phyloP scores from a whole-genome alignment of 53 echinoderm and acorn worm genomes.

The Glandiceps talaboti region DNA sequence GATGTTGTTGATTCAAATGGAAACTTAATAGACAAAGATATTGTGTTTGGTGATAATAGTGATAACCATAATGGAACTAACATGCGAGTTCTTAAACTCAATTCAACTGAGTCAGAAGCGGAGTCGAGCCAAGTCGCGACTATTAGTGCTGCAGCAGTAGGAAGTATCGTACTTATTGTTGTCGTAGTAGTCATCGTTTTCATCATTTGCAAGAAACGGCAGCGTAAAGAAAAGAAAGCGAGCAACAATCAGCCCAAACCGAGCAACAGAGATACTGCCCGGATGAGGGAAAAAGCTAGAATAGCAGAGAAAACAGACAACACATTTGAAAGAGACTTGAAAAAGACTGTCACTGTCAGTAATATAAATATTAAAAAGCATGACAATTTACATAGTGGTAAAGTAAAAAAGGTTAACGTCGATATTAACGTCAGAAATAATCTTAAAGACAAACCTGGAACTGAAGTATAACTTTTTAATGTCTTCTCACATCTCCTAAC shows the following conservation, averaged over 20 bases:
- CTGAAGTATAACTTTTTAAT: conserved; percentile 43
- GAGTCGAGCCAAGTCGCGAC: neutral
- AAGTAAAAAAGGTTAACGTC: conserved; percentile 90
- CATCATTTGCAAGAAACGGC: conserved; percentile 23
- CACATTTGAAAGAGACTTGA: conserved; percentile 72
- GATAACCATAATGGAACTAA: conserved; percentile 81
- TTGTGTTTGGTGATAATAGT: conserved; percentile 6
- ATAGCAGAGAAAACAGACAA: conserved; percentile 12
- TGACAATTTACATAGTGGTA: conserved; percentile 48
- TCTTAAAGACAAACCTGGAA: conserved; percentile 45
- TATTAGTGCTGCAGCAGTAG: conserved; percentile 17
- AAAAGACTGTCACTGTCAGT: conserved; percentile 84
- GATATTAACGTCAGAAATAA: conserved; percentile 55
- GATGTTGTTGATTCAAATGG: conserved; percentile 16
- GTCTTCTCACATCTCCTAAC: neutral
- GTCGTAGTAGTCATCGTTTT: conserved; percentile 1
- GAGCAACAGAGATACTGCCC: conserved; percentile 18
- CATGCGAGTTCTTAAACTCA: conserved; percentile 67
- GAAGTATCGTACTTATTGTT: conserved; percentile 28
- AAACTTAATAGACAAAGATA: conserved; percentile 25
- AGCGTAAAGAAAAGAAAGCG: conserved; percentile 8
- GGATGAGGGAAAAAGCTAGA: conserved; percentile 6
- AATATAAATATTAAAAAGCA: conserved; percentile 66
- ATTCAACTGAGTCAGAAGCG: conserved; percentile 16
- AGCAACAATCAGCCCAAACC: conserved; percentile 14